Evolutionary conservation across 2,888 invertebrate species (phyloP).

Genomic region (Parasteatoda lunata): DNA sequence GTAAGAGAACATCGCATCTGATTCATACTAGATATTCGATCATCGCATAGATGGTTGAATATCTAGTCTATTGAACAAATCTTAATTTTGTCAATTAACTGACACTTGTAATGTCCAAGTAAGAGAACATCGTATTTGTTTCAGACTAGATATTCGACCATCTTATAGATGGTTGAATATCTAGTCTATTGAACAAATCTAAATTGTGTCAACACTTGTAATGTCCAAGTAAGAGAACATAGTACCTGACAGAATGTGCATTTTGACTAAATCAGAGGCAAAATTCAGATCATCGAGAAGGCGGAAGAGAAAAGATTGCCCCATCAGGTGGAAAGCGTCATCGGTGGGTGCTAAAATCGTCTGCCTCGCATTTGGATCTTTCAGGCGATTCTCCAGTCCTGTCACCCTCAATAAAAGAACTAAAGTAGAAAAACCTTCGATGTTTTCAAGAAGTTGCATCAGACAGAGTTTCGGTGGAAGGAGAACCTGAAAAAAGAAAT

Average conservation of each 20-base stretch:
- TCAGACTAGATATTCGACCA: too few relatives aligned
- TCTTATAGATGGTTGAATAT: too few relatives aligned
- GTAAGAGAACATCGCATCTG: too few relatives aligned
- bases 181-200: too few relatives aligned
- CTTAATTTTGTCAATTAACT: too few relatives aligned
- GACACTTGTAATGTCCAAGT: too few relatives aligned
- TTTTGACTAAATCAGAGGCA: slow-evolving; percentile 76
- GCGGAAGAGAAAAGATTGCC: slow-evolving; percentile 75
- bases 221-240: background rate
- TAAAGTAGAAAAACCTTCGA: slow-evolving; percentile 76
- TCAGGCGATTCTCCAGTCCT: slow-evolving; percentile 72
- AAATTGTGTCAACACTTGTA: too few relatives aligned
- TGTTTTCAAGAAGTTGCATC: slow-evolving; percentile 76
- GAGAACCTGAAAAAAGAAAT: slow-evolving; percentile 70
- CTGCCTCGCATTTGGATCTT: slow-evolving; percentile 75
- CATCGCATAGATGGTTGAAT: too few relatives aligned
- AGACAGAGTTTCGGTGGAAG: slow-evolving; percentile 77
- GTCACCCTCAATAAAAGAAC: slow-evolving; percentile 74
- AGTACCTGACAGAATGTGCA: slow-evolving; percentile 76
- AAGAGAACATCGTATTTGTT: too few relatives aligned
- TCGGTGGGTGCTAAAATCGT: slow-evolving; percentile 80
- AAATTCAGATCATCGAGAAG: slow-evolving; percentile 76
- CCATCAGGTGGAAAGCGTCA: slow-evolving; percentile 77
- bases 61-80: too few relatives aligned
- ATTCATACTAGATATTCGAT: too few relatives aligned